These are phyloP conservation scores for Anoplopoma fimbria DNA, from an alignment of 2,113 vertebrate genomes.

Conservation along the genomic window DNA sequence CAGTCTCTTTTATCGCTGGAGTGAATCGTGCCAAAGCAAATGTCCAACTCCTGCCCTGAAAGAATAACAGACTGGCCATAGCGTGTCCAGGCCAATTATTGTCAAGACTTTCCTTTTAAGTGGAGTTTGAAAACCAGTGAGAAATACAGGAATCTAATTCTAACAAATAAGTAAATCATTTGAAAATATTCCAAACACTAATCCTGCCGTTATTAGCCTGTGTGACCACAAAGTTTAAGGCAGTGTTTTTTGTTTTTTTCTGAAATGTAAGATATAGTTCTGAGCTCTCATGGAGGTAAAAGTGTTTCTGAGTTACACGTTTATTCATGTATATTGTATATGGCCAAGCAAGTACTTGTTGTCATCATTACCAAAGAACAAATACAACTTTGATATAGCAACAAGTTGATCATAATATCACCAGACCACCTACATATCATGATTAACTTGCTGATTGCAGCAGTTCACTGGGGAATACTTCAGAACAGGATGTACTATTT, in stretches of 20 bases:
- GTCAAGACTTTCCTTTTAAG: constrained; percentile 55
- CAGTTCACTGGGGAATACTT: constrained; percentile 7
- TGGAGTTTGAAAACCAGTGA: constrained; percentile 30
- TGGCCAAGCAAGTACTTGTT: background rate
- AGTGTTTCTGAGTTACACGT: background rate
- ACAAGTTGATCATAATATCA: constrained; percentile 47
- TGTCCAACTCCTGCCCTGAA: constrained; percentile 49
- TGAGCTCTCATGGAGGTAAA: background rate
- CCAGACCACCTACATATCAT: background rate
- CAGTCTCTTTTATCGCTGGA: constrained; percentile 44
- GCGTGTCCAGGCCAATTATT: constrained; percentile 69
- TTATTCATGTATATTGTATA: background rate
- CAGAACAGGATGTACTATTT: constrained; percentile 55
- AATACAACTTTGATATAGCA: constrained; percentile 51
- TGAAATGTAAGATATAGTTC: background rate
- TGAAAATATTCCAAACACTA: background rate
- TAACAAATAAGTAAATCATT: background rate
- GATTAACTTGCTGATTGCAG: background rate
- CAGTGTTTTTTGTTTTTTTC: background rate
- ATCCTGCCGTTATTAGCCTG: background rate
- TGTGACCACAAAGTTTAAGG: background rate
- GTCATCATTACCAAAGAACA: background rate
- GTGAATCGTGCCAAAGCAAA: constrained; percentile 48
- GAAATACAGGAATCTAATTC: constrained; percentile 25
- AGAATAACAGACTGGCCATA: constrained; percentile 50